phyloP scores from a whole-genome alignment of 2,113 vertebrate species.

The Gila orcuttii region DNA sequence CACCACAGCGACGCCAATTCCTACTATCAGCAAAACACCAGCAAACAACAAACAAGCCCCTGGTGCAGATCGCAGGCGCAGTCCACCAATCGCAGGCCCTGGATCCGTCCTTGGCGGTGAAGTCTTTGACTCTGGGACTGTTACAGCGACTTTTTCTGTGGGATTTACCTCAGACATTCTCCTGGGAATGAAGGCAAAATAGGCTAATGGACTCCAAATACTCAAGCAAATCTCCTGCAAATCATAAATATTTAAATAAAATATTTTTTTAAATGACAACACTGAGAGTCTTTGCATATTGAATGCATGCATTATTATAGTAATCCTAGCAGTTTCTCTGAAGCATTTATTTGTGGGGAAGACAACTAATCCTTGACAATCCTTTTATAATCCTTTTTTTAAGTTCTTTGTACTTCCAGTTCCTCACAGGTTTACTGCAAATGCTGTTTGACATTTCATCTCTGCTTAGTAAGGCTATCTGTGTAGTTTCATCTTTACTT shows the following conservation, averaged over 20 bases:
- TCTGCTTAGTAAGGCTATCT: background rate
- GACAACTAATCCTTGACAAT: slow-evolving; percentile 22
- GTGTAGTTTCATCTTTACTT: background rate
- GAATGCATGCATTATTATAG: background rate
- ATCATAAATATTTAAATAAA: too few species aligned
- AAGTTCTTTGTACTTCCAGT: background rate
- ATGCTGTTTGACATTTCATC: background rate
- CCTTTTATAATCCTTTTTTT: slow-evolving; percentile 7
- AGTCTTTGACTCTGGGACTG: slow-evolving; percentile 55
- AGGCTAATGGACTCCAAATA: background rate
- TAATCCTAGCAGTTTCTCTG: background rate
- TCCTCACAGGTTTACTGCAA: background rate
- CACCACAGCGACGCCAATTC: slow-evolving; percentile 87
- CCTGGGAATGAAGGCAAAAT: slow-evolving; percentile 43
- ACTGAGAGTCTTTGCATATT: too few species aligned
- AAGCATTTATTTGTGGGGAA: background rate
- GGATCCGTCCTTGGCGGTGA: slow-evolving; percentile 60
- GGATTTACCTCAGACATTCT: slow-evolving; percentile 61
- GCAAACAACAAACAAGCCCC: slow-evolving; percentile 91
- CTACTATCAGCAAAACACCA: slow-evolving; percentile 85
- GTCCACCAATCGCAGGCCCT: slow-evolving; percentile 68
- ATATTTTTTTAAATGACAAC: too few species aligned
- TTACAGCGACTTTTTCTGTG: slow-evolving; percentile 59
- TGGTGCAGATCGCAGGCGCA: slow-evolving; percentile 86
- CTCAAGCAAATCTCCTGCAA: background rate